phyloP scores from a whole-genome alignment of 2,113 vertebrate species.

The Erpornis zantholeuca region DNA sequence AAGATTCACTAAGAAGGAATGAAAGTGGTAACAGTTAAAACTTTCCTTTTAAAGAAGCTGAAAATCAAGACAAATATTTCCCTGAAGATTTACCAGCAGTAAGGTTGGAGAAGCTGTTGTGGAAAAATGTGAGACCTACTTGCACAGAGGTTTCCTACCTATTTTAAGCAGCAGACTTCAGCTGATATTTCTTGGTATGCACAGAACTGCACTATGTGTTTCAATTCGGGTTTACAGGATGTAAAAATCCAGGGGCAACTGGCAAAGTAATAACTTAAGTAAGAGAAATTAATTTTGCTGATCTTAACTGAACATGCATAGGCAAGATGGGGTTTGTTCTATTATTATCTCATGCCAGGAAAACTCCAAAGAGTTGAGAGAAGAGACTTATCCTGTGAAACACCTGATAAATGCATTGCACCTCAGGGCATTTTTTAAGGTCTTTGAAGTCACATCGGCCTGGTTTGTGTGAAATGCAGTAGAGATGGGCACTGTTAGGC shows the following conservation, averaged over 20 bases:
- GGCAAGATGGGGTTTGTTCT: not conserved
- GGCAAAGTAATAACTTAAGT: slow-evolving; percentile 3
- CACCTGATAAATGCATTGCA: not conserved
- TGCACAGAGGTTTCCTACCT: not conserved
- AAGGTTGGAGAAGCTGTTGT: not conserved
- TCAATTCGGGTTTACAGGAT: not conserved
- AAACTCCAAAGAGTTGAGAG: not conserved
- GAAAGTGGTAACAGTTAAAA: not conserved
- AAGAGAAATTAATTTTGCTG: slow-evolving; percentile 22
- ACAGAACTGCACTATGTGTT: not conserved
- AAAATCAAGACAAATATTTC: slow-evolving; percentile 20
- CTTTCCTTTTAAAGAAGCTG: not conserved
- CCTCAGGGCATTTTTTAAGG: not conserved
- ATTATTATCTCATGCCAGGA: not conserved
- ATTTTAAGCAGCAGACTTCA: not conserved
- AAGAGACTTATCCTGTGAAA: not conserved
- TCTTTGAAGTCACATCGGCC: not conserved
- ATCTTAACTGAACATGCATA: not conserved
- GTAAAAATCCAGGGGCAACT: not conserved
- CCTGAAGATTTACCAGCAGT: not conserved
- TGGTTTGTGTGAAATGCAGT: not conserved
- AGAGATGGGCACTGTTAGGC: not conserved
- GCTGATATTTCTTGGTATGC: not conserved
- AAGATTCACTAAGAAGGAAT: not conserved
- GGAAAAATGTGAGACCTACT: not conserved